Evolutionary conservation across 1,140 invertebrate genomes (phyloP), one percentile per base, ranked within the genome.

Genomic region (Pogonognathellus flavescens): DNA sequence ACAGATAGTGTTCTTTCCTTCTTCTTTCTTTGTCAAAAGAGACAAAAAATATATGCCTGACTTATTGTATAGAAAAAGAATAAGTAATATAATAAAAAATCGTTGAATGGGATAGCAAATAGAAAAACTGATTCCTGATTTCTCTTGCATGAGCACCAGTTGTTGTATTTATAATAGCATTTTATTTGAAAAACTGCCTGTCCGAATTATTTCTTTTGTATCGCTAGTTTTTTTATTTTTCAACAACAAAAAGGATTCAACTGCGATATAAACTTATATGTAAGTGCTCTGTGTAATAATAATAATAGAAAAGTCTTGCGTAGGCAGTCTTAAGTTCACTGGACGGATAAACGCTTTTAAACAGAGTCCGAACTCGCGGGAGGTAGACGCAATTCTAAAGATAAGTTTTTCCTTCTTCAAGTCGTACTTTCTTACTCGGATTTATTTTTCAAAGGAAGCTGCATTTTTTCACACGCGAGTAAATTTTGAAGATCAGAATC

Each of bases 51-150:
- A 76, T 76, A 31, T 49, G 70, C 70, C 70, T 76, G 25, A 76
- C 70, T 76, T 76, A 76, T 76, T 76, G n/a, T 76, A 76, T n/a
- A 31, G 70, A 76, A 76, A n/a, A 41, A 76, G 31, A 76, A 76
- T 41, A 41, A 41, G 31, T 41, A 41, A 41, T 50, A 76, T 41
- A 76, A 72, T 76, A 50, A 76, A 18, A 66, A 66, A 9, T 25
- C 62, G 18, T 60, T 18, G 62, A 66, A 66, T 66, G 31, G n/a
- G 70, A 76, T 18, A 76, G 41, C 49, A 41, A 76, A 76, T 76
- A 76, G 70, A 49, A 76, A 70, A 50, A 76, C 1, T 41, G 31
- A 41, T 76, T 49, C 70, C 49, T 76, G 70, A 76, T 76, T 76
- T 76, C 70, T 76, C 31, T 49, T 41, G 70, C 70, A 76, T 76